Base-by-base conservation (phyloP, 2,797 vertebrate species). In the Hybognathus amarus region DNA sequence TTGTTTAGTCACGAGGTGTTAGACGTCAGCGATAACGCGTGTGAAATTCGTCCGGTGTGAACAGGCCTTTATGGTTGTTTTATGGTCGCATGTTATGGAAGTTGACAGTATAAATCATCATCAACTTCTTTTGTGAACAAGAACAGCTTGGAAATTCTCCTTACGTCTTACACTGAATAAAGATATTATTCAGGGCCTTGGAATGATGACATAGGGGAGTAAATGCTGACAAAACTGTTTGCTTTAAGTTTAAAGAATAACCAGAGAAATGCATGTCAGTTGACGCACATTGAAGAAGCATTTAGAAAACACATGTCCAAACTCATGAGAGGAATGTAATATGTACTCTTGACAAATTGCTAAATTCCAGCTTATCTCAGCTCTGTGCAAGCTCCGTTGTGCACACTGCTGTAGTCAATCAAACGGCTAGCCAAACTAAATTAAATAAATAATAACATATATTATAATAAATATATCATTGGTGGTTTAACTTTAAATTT, bases 51-150 rank as follows among this genome's bases (percentile, higher is more conserved):
- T n/a, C n/a, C n/a, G n/a, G n/a, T n/a, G n/a, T n/a, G n/a, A n/a
- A n/a, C n/a, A n/a, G n/a, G n/a, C n/a, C n/a, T n/a, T n/a, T 4
- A 24, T 45, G 40, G 22, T 17, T 27, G 2, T 47, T 10, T 50
- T 71, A 18, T 4, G 40, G 40, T 24, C 68, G n/a, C 47, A 3
- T n/a, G n/a, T 70, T 2, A 27, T 24, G 11, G 38, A 42, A 17
- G 12, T 24, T 24, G 36, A 12, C 5, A 27, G 24, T 27, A 47
- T 47, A 50, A 50, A 50, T 30, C 13, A 18, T 17, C 13, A 1
- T 69, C 38, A n/a, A 69, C 67, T 69, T 69, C 22, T 15, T 12
- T 42, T 42, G 38, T 69, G 38, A 42, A 68, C n/a, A n/a, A 68
- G 36, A 54, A 10, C 20, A 40, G 20, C 36, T 12, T 40, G 0